These are phyloP conservation scores for Thunnus albacares DNA, from an alignment of 2,797 vertebrate genomes.

Conservation along the genomic window DNA sequence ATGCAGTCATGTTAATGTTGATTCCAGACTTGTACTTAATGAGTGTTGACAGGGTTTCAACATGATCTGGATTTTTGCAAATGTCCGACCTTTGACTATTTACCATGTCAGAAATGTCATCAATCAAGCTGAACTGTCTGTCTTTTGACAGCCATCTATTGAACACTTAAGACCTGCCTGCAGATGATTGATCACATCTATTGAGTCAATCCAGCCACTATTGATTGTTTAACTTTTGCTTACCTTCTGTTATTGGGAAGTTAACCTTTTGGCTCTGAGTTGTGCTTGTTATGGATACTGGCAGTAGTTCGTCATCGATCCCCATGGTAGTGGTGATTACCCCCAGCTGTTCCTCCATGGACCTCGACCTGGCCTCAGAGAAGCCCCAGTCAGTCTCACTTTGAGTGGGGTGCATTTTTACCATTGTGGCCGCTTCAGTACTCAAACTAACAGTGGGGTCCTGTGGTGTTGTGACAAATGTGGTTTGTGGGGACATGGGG, in stretches of 20 bases:
- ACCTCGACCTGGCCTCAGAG: constrained; percentile 27
- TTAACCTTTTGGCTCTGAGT: constrained; percentile 62
- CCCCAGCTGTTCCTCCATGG: constrained; percentile 22
- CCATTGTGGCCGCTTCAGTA: constrained; percentile 26
- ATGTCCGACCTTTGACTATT: constrained; percentile 44
- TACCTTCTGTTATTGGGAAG: constrained; percentile 77
- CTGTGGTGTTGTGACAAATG: constrained; percentile 28
- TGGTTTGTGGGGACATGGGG: constrained; percentile 38
- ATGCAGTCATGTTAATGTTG: not conserved
- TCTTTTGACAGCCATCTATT: constrained; percentile 62
- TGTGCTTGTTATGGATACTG: constrained; percentile 66
- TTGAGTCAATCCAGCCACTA: constrained; percentile 55
- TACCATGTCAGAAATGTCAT: constrained; percentile 46
- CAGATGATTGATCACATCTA: constrained; percentile 73
- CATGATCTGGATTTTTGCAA: constrained; percentile 49
- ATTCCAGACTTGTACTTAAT: constrained; percentile 10
- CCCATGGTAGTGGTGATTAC: constrained; percentile 37
- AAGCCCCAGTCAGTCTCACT: constrained; percentile 20
- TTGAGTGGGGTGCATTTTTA: constrained; percentile 24
- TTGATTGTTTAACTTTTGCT: constrained; percentile 74
- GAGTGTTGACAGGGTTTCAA: constrained; percentile 36
- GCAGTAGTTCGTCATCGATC: constrained; percentile 35
- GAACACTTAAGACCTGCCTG: constrained; percentile 56
- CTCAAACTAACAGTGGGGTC: constrained; percentile 8
- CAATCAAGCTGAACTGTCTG: constrained; percentile 47